Base-by-base conservation (phyloP, 2,113 vertebrate genomes). In the Seriola aureovittata region DNA sequence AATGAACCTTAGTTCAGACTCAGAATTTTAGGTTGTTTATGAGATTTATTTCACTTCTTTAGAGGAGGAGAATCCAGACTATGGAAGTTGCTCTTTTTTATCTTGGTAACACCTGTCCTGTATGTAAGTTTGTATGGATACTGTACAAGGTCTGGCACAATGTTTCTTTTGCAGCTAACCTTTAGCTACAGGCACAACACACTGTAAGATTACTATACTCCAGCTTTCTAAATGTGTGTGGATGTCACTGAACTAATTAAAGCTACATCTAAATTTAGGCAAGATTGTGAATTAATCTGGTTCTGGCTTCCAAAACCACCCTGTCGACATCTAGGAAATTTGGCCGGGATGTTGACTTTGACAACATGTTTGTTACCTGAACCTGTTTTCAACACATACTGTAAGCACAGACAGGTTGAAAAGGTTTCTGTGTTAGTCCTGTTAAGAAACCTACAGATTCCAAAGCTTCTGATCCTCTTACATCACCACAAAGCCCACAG, bases 381-480 rank as follows among this genome's bases (percentile, higher is more conserved):
- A 70, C 25, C 32, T 78, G 57, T 67, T 67, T 75, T 38, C 62
- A 77, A 67, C 65, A 79, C 75, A 70, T 11, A 8, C 38, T 38
- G 40, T 36, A 4, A 62, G 44, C 69, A 82, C 71, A 52, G 57
- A 42, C 1, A 46, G 46, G 32, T 64, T 29, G 29, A 54, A 78
- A 84, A 67, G 48, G 62, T 85, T 84, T 72, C 65, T 70, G 58
- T 38, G 66, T 84, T 70, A 73, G 67, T 69, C 69, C 67, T 68
- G 76, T 84, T 87, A 81, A 58, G 79, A 89, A 88, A 85, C 29
- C 54, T 57, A 52, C 77, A 87, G 72, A 84, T 76, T 82, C 77
- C 78, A 90, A 70, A 87, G 87, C 88, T 60, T 86, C 85, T 91
- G 87, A 93, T 91, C 89, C 80, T 75, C 76, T 93, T 92, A 93